A percentile compares a stretch with the other conserved stretches of the same genome.
Evolutionary conservation across 2,888 invertebrate species (phyloP).

Genomic region (Magallana nippona): DNA sequence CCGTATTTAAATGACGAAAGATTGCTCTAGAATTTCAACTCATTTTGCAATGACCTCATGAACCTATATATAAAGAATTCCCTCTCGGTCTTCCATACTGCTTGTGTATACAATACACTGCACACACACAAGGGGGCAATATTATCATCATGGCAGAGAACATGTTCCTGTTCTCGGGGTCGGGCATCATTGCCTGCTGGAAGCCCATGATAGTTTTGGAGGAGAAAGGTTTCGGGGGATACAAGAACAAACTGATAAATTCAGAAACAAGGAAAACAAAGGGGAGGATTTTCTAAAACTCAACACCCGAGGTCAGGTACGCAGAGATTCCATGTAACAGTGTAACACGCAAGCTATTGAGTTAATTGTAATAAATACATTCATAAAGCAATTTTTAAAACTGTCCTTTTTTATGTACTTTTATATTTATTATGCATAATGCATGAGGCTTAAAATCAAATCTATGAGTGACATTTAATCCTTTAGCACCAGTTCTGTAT

Average conservation of each 20-base stretch:
- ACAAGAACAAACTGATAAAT: conserved; percentile 62
- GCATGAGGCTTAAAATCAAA: not conserved
- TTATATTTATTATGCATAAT: not conserved
- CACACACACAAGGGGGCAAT: not conserved
- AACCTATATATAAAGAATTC: too few relatives aligned
- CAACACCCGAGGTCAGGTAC: conserved; percentile 72
- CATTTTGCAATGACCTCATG: too few relatives aligned
- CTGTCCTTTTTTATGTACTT: not conserved
- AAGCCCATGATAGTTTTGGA: conserved; percentile 66
- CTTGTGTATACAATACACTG: too few relatives aligned
- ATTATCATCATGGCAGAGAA: not conserved
- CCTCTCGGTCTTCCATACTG: too few relatives aligned
- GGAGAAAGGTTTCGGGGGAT: conserved; percentile 66
- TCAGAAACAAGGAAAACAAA: conserved; percentile 69
- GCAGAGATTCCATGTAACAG: not conserved
- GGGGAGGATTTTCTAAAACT: conserved; percentile 62
- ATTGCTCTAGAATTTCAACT: too few relatives aligned
- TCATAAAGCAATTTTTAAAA: too few relatives aligned
- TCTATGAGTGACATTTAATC: not conserved
- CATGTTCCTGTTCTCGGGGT: conserved; percentile 68
- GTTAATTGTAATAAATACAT: too few relatives aligned
- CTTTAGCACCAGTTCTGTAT: not conserved
- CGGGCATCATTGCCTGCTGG: conserved; percentile 73
- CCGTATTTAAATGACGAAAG: too few relatives aligned
- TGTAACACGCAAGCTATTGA: too few relatives aligned